These are phyloP conservation scores for Rhynchonycteris naso DNA, from an alignment of 2,797 vertebrate genomes.

Conservation along the genomic window DNA sequence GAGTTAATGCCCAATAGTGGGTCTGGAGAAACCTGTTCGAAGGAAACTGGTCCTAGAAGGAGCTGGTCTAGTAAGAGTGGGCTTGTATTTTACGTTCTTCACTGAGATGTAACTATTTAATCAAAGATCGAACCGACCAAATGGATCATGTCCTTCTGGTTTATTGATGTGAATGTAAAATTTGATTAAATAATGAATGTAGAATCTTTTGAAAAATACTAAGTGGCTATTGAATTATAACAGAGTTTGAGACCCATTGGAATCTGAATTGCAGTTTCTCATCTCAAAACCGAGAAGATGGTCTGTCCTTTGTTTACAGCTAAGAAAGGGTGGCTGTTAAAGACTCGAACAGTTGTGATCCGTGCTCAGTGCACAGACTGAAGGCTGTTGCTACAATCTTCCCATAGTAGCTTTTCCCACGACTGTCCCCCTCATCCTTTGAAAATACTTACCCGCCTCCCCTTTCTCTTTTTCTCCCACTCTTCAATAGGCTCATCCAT, in stretches of 20 bases:
- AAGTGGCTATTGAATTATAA: neutral
- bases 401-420: fast-evolving
- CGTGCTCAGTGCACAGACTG: fast-evolving
- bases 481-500: fast-evolving
- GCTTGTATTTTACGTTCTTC: neutral
- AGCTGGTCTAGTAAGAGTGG: neutral
- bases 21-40: neutral
- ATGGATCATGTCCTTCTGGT: neutral
- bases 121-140: neutral
- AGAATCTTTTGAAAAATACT: slow-evolving; percentile 27
- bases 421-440: neutral
- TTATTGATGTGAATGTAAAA: slow-evolving; percentile 26
- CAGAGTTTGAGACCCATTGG: neutral
- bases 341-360: neutral
- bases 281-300: neutral
- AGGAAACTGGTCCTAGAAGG: neutral
- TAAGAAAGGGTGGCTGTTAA: neutral
- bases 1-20: neutral
- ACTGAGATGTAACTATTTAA: neutral
- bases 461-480: neutral
- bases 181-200: neutral
- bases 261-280: neutral
- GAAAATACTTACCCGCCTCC: neutral
- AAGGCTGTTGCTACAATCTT: fast-evolving
- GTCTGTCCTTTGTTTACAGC: neutral